Evolutionary conservation across 2,113 vertebrate species (phyloP), one percentile per base, ranked within the genome.

Genomic region (Nansenia antarctica): DNA sequence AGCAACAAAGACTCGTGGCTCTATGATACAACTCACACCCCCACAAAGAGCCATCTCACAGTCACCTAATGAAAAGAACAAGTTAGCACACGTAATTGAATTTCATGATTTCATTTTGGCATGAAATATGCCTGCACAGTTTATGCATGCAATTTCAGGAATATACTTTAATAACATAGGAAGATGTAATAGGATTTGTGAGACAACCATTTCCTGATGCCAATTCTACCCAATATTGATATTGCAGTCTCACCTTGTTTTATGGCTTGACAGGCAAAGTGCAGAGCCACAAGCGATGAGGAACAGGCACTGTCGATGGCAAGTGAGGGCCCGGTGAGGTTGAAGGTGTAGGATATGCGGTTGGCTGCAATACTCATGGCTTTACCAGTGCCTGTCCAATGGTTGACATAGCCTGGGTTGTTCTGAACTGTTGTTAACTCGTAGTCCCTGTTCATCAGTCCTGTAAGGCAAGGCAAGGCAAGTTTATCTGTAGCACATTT

Each of bases 41-140:
- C 92, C 95, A 77, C 94, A 95, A 66, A 94, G 47, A 81, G 94
- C 95, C 90, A 95, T 94, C 3, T 95, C 93, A 80, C 94, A 95
- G 2, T 95, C 95, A 9, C 94, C 95, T 96, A 71, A 64, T 76
- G 37, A 62, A 5, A 59, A 30, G 8, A 30, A 54, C 8, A 3
- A 26, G 5, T 53, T 27, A 26, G 9, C 11, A 35, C 5, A 49
- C 6, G n/a, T 8, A 4, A 55, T 0, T 2, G 1, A 39, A 5
- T 3, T 45, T 31, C 2, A 3, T 39, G 37, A 39, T 39, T 12
- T 11, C 14, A 39, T 39, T 39, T 39, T 39, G 37, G 9, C 9
- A 0, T 39, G 37, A 39, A 14, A 39, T n/a, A n/a, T n/a, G 9
- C 37, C 37, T 12, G 9, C 37, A 39, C 14, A 14, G 9, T 39